Base-by-base conservation (phyloP, 2,113 vertebrate genomes). In the Urocolius indicus region DNA sequence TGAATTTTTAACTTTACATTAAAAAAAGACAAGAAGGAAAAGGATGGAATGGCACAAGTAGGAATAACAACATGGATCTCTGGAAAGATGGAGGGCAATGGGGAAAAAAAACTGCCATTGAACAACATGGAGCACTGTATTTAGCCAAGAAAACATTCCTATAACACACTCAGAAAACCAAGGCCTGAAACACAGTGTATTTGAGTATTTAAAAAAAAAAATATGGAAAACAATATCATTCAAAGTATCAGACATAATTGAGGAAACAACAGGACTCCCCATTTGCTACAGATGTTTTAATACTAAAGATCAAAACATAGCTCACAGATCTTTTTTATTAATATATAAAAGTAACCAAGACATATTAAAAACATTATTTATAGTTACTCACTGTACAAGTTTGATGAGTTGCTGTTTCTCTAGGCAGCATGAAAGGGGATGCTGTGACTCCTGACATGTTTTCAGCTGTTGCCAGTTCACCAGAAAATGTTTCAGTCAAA, bases 341-440 rank as follows among this genome's bases (percentile, higher is more conserved):
- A 24, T 30, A 4, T 32, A 18, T 11, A 29, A 32, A 71, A 52
- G 16, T 51, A 75, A 89, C 3, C 8, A 91, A 75, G 36, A 16
- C 2, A 38, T 24, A 65, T 19, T 68, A 13, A 66, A 89, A 87
- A 29, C 26, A 74, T 57, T 63, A 55, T 65, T 67, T 71, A 6
- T 21, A 78, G 15, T 63, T 93, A 98, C 98, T 98, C 85, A 98
- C 98, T 30, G 97, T 91, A 87, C 98, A 98, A 55, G 91, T 30
- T 27, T 92, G 93, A 16, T 94, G 78, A 21, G 78, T 43, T 41
- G 84, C 71, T 77, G 82, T 90, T 93, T 97, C 96, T 49, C 6
- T 41, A 54, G 94, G 69, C 18, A 96, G 57, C 17, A 78, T 38
- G 61, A 85, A 78, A 84, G 90, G 55, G 48, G 94, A 89, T 5